These are phyloP conservation scores for Podarcis muralis DNA, from an alignment of 2,113 vertebrate species.

Conservation along the genomic window DNA sequence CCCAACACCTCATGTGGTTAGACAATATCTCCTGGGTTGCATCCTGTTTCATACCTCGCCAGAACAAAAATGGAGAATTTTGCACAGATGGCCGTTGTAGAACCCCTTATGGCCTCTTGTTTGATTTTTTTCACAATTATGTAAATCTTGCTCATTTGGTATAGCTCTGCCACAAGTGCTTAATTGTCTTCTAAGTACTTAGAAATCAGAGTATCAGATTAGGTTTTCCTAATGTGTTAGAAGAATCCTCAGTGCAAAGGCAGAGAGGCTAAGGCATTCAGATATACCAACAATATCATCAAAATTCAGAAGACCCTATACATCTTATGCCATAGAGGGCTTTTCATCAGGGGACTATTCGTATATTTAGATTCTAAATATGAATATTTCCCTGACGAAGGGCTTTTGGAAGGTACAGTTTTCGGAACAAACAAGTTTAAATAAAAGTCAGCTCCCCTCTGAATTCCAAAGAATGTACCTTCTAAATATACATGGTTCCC, in stretches of 20 bases:
- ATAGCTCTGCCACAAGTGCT: no score
- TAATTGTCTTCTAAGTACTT: no score
- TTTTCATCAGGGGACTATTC: background rate
- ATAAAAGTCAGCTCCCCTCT: background rate
- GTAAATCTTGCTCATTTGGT: no score
- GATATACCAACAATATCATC: background rate
- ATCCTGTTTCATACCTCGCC: no score
- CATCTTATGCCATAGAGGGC: background rate
- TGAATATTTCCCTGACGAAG: no score
- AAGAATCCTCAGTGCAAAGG: background rate
- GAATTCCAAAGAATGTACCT: background rate
- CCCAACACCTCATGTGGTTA: no score
- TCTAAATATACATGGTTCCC: conserved; percentile 19
- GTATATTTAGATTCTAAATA: background rate
- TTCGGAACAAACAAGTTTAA: background rate
- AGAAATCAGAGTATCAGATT: background rate
- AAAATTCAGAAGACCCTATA: background rate
- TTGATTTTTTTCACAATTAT: no score
- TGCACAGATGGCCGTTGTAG: no score
- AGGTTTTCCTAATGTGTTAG: background rate
- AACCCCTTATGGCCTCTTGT: no score
- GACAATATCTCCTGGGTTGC: no score
- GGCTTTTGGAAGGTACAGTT: background rate
- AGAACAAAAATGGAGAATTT: no score
- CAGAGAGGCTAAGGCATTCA: background rate